phyloP scores from a whole-genome alignment of 2,797 vertebrate species.

The Coregonus suidteri region DNA sequence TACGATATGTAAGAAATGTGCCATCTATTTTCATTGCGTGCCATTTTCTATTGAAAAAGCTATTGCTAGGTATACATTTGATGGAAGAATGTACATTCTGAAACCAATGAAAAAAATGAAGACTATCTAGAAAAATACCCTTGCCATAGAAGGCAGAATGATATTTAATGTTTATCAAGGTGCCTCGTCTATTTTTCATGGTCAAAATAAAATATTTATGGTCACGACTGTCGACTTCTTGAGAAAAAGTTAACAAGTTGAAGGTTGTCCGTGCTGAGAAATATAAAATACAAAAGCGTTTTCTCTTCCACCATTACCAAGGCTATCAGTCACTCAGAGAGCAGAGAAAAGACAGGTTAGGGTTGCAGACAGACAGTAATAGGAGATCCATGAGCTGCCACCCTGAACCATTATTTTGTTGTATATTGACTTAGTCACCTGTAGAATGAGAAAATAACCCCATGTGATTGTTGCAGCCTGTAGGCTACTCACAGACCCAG shows the following conservation, averaged over 20 bases:
- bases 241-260: background rate
- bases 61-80: constrained; percentile 42
- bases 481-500: background rate
- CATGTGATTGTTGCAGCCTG: background rate
- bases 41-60: constrained; percentile 46
- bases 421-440: background rate
- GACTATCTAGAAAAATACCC: constrained; percentile 19
- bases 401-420: background rate
- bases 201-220: constrained; percentile 79
- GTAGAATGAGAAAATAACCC: background rate
- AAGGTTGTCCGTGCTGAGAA: background rate
- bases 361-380: background rate
- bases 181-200: constrained; percentile 72
- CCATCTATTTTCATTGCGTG: constrained; percentile 49
- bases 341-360: too few species aligned
- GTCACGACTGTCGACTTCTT: constrained; percentile 41
- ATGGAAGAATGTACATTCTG: constrained; percentile 49
- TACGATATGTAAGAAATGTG: constrained; percentile 42
- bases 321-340: background rate
- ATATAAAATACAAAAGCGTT: background rate
- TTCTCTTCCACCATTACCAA: background rate
- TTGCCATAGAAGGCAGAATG: constrained; percentile 9
- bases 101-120: constrained; percentile 24
- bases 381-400: background rate
- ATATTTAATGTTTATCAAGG: constrained; percentile 51